Conservation (phyloP, 2,113 vertebrate species). For the Pogonocichla stellata region DNA sequence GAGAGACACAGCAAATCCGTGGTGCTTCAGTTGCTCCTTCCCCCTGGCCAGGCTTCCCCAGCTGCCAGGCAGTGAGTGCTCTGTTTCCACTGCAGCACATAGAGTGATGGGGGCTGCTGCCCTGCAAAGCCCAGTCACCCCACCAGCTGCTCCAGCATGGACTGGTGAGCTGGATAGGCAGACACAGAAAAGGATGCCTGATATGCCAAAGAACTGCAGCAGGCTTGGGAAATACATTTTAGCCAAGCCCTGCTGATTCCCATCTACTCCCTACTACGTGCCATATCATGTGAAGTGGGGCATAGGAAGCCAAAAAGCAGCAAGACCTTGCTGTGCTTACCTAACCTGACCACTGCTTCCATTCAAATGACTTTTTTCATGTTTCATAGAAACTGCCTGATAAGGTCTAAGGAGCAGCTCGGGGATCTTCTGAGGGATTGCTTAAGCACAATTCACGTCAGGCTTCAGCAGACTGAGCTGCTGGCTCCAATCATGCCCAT, state of each 20-base stretch:
- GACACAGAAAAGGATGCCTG: background rate
- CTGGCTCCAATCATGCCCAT: background rate
- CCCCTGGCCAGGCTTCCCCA: background rate
- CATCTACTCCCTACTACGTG: background rate
- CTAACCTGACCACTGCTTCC: background rate
- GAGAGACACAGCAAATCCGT: background rate
- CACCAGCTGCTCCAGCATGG: background rate
- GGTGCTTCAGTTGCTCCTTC: background rate
- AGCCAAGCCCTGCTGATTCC: background rate
- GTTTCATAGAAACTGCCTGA: background rate
- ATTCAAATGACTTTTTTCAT: background rate
- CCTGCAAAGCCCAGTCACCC: background rate
- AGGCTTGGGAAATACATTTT: background rate
- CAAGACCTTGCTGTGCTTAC: background rate
- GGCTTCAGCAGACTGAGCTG: background rate
- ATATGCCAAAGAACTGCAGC: background rate
- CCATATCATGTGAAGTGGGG: background rate
- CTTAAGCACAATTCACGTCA: background rate
- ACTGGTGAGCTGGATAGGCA: background rate
- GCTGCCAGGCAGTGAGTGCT: background rate
- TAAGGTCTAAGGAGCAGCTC: background rate
- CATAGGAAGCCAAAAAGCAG: background rate
- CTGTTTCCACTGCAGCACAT: background rate
- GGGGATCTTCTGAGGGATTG: background rate
- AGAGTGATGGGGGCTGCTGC: background rate